Evolutionary conservation across 2,888 invertebrate genomes (phyloP).

Genomic region (Tholera decimalis): DNA sequence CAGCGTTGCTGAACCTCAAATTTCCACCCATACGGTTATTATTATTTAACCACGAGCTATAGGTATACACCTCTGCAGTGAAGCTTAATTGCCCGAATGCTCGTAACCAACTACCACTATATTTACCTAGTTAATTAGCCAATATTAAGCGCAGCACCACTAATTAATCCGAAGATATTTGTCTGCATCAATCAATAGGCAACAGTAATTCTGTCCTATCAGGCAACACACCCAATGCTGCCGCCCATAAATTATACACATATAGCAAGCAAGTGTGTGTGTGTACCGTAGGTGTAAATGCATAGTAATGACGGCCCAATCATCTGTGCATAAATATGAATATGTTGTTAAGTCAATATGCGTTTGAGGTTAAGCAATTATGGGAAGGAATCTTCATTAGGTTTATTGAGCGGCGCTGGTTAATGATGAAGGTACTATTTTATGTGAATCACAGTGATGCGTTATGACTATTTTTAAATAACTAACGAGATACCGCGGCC

Average conservation of each 20-base stretch:
- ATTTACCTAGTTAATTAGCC: slow-evolving; percentile 61
- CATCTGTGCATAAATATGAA: slow-evolving; percentile 60
- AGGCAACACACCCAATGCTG: slow-evolving; percentile 47
- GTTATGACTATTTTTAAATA: no score
- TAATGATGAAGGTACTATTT: not conserved
- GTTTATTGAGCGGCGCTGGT: not conserved
- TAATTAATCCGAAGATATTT: slow-evolving; percentile 68
- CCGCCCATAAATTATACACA: slow-evolving; percentile 47
- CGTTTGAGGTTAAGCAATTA: slow-evolving; percentile 35
- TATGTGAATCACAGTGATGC: not conserved
- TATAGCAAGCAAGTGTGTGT: not conserved
- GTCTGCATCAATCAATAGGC: slow-evolving; percentile 65
- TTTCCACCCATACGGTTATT: no score
- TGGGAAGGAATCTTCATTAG: slow-evolving; percentile 41
- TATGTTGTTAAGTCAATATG: slow-evolving; percentile 42
- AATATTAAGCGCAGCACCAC: slow-evolving; percentile 54
- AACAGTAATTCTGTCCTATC: slow-evolving; percentile 68
- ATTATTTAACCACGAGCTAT: no score
- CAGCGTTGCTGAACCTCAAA: no score
- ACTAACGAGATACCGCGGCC: no score
- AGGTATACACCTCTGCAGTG: not conserved
- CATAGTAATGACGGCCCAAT: slow-evolving; percentile 58
- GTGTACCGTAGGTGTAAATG: slow-evolving; percentile 36
- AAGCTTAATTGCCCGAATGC: slow-evolving; percentile 10
- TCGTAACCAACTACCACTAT: slow-evolving; percentile 15